A percentile compares a stretch with the other conserved stretches of the same genome.
These are phyloP conservation scores for Stenolophus ochropezus DNA, from an alignment of 2,888 invertebrate species.

Conservation along the genomic window DNA sequence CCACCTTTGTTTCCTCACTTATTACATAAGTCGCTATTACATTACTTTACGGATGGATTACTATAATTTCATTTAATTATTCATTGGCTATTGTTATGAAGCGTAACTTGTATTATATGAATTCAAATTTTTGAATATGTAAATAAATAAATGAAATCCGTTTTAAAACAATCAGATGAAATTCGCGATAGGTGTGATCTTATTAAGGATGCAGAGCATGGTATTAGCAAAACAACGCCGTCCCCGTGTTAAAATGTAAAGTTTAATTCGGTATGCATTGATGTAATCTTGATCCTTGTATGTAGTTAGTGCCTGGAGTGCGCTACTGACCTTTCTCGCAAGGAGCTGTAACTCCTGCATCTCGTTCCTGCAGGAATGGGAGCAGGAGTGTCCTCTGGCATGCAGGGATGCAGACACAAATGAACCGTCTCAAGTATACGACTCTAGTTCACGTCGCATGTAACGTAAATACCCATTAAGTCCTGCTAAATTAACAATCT, in stretches of 20 bases:
- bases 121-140: too few species aligned
- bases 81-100: too few species aligned
- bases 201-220: neutral
- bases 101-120: too few species aligned
- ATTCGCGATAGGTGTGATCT: too few species aligned
- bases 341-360: conserved; percentile 4
- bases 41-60: too few species aligned
- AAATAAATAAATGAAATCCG: too few species aligned
- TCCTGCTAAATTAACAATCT: conserved; percentile 41
- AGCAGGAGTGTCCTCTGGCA: neutral
- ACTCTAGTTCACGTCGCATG: conserved; percentile 18
- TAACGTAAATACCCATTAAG: conserved; percentile 48
- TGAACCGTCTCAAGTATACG: conserved; percentile 52
- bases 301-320: neutral
- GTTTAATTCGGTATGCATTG: neutral
- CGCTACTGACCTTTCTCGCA: conserved; percentile 20
- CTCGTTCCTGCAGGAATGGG: neutral
- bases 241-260: neutral
- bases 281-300: neutral
- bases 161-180: too few species aligned
- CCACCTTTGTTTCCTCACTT: too few species aligned
- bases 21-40: too few species aligned
- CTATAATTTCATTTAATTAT: too few species aligned
- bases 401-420: conserved; percentile 26
- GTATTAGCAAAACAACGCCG: neutral